Conservation (phyloP, 1,140 invertebrate genomes). For the Drosophila lowei region DNA sequence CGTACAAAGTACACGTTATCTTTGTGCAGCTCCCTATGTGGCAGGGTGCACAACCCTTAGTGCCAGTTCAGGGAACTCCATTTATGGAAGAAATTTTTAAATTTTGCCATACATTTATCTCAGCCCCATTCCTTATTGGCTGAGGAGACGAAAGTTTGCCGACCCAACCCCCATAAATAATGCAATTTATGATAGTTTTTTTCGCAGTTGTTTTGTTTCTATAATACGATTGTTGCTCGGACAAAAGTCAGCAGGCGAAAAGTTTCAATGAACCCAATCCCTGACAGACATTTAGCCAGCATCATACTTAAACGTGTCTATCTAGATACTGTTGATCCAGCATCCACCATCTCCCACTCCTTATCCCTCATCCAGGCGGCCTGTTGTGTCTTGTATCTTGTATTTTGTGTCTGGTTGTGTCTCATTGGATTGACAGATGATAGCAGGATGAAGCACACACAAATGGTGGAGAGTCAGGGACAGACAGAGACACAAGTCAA, state of each 20-base stretch:
- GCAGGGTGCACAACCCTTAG: slow-evolving; percentile 30
- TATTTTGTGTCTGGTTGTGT: slow-evolving; percentile 18
- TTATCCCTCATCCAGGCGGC: not conserved
- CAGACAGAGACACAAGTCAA: slow-evolving; percentile 49
- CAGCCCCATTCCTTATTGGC: too few species aligned
- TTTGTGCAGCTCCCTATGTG: slow-evolving; percentile 6
- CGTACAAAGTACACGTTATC: slow-evolving; percentile 33
- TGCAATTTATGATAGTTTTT: slow-evolving; percentile 39
- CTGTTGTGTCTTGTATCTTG: slow-evolving; percentile 2
- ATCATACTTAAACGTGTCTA: slow-evolving; percentile 44
- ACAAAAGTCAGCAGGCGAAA: slow-evolving; percentile 37
- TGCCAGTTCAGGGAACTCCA: slow-evolving; percentile 56
- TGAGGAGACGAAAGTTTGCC: slow-evolving; percentile 56
- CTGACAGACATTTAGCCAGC: slow-evolving; percentile 44
- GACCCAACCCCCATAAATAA: slow-evolving; percentile 67
- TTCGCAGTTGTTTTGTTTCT: slow-evolving; percentile 18
- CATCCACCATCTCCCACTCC: not conserved
- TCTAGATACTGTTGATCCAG: slow-evolving; percentile 10
- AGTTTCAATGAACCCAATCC: slow-evolving; percentile 59
- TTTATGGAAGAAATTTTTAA: slow-evolving; percentile 57
- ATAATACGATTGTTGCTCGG: too few species aligned
- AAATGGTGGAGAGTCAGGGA: slow-evolving; percentile 9
- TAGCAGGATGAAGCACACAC: slow-evolving; percentile 25
- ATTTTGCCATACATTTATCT: slow-evolving; percentile 57
- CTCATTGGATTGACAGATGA: slow-evolving; percentile 57